phyloP scores from a whole-genome alignment of 2,888 invertebrate species.

The Ectropis crepuscularia region DNA sequence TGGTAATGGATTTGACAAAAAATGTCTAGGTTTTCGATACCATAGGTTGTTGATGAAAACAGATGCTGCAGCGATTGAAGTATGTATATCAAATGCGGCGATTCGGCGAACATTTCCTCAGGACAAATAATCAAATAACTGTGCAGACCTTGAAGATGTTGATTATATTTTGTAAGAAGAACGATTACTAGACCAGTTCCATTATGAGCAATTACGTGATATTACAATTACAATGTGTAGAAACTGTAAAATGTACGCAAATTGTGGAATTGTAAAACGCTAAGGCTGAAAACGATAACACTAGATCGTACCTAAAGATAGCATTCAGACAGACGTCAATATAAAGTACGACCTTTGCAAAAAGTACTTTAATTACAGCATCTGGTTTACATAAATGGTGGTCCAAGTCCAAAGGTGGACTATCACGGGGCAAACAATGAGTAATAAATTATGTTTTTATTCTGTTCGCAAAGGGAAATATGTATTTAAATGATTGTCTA shows the following conservation, averaged over 20 bases:
- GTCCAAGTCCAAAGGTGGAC: constrained; percentile 27
- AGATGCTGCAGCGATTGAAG: too few species aligned
- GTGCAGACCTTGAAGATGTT: too few species aligned
- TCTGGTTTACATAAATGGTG: constrained; percentile 26
- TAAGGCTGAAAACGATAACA: constrained; percentile 12
- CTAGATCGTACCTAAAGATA: constrained; percentile 9
- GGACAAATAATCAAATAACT: too few species aligned
- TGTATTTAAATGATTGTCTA: constrained; percentile 15
- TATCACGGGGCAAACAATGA: constrained; percentile 30
- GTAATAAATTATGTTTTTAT: constrained; percentile 31
- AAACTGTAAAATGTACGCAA: too few species aligned
- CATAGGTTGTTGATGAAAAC: too few species aligned
- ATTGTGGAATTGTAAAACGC: too few species aligned
- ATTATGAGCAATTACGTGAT: too few species aligned
- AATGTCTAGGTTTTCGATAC: background rate
- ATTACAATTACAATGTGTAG: too few species aligned
- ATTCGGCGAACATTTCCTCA: too few species aligned
- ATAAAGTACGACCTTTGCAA: constrained; percentile 17
- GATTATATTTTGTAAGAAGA: too few species aligned
- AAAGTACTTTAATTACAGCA: constrained; percentile 30
- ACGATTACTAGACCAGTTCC: too few species aligned
- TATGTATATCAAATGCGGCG: too few species aligned
- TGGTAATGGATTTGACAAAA: background rate
- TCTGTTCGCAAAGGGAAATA: constrained; percentile 4
- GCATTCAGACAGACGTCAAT: constrained; percentile 14